Evolutionary conservation across 2,113 vertebrate species (phyloP), one percentile per base, ranked within the genome.

Genomic region (Pollimyrus isidori): DNA sequence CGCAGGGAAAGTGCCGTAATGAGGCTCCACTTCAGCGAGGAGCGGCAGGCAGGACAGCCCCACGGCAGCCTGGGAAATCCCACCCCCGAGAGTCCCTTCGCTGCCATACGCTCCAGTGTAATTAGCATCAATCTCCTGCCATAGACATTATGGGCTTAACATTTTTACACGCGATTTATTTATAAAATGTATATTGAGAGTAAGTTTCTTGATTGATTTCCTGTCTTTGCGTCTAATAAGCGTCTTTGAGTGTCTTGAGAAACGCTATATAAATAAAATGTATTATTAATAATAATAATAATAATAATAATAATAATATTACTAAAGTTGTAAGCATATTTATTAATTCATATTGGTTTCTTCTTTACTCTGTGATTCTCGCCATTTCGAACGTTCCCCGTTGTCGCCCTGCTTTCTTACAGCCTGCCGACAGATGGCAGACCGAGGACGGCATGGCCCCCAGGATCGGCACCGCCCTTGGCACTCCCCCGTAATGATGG

Each of bases 11-110:
- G 94, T 83, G 94, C 94, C 1, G 92, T 93, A 35, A 95, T 93
- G 90, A 95, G 94, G 89, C 89, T 95, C 30, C 88, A 89, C 0
- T 93, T 94, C 86, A 91, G 87, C 53, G 96, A 96, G 2, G 97
- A 96, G 45, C 93, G 94, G 17, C 94, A 95, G 0, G 91, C 93
- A 19, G 96, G 96, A 42, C 96, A 97, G 56, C 96, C 97, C 0
- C 94, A 95, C 9, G 91, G 93, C 45, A 95, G 0, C 90, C 89
- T 89, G 69, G 89, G 90, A 13, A 5, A 48, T 46, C 94, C 50
- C 49, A 88, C 39, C 91, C 94, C 10, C 91, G 91, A 30, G 96
- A 94, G 50, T 95, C 94, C 69, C 95, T 93, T 0, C 87, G 92
- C 53, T 91, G 95, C 19, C 94, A 93, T 89, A 9, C n/a, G 9